Base-by-base conservation (phyloP, 2,797 vertebrate species). In the Champsocephalus esox region DNA sequence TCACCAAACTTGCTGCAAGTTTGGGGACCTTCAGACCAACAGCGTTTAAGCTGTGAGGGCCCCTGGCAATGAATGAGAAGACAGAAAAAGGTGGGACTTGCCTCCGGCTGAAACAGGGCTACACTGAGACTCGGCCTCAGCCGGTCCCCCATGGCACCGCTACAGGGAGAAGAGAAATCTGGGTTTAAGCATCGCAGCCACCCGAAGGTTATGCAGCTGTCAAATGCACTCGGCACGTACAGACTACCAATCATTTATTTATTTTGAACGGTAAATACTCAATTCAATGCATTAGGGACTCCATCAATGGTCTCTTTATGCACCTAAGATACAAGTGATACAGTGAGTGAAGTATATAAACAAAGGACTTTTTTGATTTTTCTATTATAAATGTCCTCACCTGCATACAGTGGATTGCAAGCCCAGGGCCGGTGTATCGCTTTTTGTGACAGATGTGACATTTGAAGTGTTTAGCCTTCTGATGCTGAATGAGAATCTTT, bases 1-100 rank as follows among this genome's bases (percentile, higher is more conserved):
- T 98, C 97, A 97, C 97, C 97, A 98, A 98, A 98, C 97, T 98
- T 98, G 96, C 96, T 97, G 81, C 95, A 98, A 98, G 97, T 98
- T 98, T 99, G 97, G 97, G 97, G 97, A 98, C 94, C 94, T 75
- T 93, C 93, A 92, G 91, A 96, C 97, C 97, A 98, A 98, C 97
- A 98, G 97, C 95, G 80, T 92, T 92, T 90, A 90, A 93, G 96
- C 97, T 98, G 97, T 98, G 97, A 96, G 96, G 96, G 96, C 97
- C 97, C 96, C 95, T 90, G 91, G 87, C 85, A 92, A 96, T 92
- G 92, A 96, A 96, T 96, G 95, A 96, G 95, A 96, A 97, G 93
- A 97, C 96, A 93, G 93, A 96, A 97, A 97, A 96, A 93, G 94
- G 96, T 96, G 95, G 96, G 97, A 99, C 97, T 99, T 99, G 97